phyloP scores from a whole-genome alignment of 1,140 invertebrate species.

The Teleogryllus occipitalis region DNA sequence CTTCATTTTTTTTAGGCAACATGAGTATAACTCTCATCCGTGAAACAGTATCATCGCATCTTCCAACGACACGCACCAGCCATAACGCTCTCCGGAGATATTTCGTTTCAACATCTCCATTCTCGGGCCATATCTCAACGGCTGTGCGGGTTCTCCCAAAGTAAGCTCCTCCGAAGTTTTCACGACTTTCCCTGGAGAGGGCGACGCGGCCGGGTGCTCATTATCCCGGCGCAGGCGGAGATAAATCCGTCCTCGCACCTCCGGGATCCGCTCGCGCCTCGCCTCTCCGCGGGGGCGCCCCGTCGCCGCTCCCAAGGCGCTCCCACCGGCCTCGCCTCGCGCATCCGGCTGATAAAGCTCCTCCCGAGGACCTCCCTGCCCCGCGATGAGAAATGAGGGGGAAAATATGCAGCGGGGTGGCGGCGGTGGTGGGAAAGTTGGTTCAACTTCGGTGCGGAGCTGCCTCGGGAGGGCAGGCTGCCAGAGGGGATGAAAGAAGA shows the following conservation, averaged over 20 bases:
- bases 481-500: no score
- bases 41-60: no score
- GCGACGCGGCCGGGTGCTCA: not conserved
- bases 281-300: no score
- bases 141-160: not conserved
- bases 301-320: no score
- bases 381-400: not conserved
- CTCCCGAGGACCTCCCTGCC: not conserved
- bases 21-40: no score
- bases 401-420: not conserved
- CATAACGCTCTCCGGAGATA: not conserved
- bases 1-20: no score
- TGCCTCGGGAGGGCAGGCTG: no score
- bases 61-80: no score
- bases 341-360: not conserved
- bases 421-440: not conserved
- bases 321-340: no score
- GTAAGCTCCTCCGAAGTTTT: not conserved
- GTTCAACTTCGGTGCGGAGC: no score
- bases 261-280: no score
- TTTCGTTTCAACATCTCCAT: not conserved
- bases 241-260: conserved; percentile 3
- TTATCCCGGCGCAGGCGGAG: not conserved
- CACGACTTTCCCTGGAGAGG: not conserved
- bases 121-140: not conserved